Percentiles rank a stretch among this genome's conserved stretches.
These are phyloP conservation scores for Barnardius zonarius DNA, from an alignment of 2,113 vertebrate genomes.

Conservation along the genomic window DNA sequence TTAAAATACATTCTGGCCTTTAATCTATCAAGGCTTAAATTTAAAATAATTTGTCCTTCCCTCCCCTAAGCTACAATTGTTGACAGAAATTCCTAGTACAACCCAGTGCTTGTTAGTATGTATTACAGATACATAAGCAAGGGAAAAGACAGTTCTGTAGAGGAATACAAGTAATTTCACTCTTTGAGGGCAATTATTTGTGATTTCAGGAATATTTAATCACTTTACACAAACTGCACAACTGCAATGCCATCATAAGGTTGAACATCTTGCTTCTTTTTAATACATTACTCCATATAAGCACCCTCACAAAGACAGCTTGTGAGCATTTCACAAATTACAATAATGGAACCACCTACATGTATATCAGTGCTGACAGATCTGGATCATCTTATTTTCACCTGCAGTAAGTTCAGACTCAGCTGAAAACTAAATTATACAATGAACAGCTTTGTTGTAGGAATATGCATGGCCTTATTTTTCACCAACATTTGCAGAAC, in stretches of 20 bases:
- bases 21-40: background rate
- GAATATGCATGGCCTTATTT: conserved; percentile 70
- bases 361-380: conserved; percentile 73
- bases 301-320: conserved; percentile 71
- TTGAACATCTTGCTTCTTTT: conserved; percentile 68
- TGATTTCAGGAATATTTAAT: conserved; percentile 61
- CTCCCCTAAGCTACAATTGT: background rate
- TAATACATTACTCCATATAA: conserved; percentile 72
- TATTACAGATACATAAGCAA: background rate
- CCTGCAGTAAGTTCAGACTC: conserved; percentile 72
- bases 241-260: conserved; percentile 69
- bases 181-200: background rate
- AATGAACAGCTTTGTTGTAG: conserved; percentile 73
- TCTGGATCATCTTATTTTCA: conserved; percentile 79
- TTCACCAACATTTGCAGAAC: conserved; percentile 58
- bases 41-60: background rate
- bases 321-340: conserved; percentile 75
- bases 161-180: background rate
- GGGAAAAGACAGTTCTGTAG: background rate
- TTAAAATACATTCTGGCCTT: background rate
- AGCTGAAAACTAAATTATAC: conserved; percentile 75
- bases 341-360: conserved; percentile 73
- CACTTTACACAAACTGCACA: conserved; percentile 63
- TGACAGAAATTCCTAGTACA: background rate
- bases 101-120: background rate